Percentiles rank a stretch among this genome's conserved stretches.
Evolutionary conservation across 2,797 vertebrate species (phyloP).

Genomic region (Hylomyscus alleni): DNA sequence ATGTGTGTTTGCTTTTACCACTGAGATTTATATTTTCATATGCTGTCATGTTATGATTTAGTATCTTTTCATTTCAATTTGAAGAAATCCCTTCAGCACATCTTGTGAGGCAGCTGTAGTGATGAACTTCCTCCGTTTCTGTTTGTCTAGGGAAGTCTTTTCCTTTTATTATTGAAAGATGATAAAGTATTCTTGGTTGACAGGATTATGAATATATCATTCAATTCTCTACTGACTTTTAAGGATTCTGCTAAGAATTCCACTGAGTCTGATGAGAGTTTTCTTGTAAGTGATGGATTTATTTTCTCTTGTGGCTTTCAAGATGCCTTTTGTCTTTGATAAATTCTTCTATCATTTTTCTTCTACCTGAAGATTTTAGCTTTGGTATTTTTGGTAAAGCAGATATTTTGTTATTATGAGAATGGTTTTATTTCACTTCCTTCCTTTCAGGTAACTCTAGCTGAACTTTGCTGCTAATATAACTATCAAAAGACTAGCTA

Average conservation of each 20-base stretch:
- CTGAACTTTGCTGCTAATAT: too few species aligned
- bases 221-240: conserved; percentile 2
- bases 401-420: background rate
- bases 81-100: conserved; percentile 7
- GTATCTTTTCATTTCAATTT: conserved; percentile 18
- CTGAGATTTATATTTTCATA: conserved; percentile 13
- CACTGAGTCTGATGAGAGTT: background rate
- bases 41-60: conserved; percentile 30
- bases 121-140: background rate
- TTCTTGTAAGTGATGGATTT: background rate
- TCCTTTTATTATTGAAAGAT: conserved; percentile 23
- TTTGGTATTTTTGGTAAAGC: background rate
- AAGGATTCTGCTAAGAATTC: background rate
- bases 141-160: conserved; percentile 11
- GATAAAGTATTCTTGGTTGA: conserved; percentile 2
- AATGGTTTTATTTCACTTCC: background rate
- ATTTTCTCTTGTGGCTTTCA: conserved; percentile 6
- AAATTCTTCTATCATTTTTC: background rate
- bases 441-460: background rate
- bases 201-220: background rate
- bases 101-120: conserved; percentile 4
- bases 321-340: background rate
- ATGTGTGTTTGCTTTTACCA: background rate
- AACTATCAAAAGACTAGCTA: background rate
- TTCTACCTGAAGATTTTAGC: background rate